phyloP scores from a whole-genome alignment of 2,113 vertebrate genomes.

The Engraulis encrasicolus region DNA sequence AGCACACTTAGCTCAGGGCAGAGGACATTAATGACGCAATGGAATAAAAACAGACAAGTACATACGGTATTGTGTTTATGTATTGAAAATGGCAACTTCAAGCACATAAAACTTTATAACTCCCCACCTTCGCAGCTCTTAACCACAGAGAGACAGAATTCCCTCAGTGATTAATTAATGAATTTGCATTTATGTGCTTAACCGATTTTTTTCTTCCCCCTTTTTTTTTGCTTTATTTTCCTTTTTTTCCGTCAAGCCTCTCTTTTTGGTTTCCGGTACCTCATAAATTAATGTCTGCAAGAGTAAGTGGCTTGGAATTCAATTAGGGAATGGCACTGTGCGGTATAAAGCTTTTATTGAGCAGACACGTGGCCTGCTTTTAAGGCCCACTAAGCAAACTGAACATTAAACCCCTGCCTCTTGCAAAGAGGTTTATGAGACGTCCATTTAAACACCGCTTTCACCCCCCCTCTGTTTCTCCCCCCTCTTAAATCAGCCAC shows the following conservation, averaged over 20 bases:
- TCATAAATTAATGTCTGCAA: conserved; percentile 62
- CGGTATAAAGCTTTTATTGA: conserved; percentile 59
- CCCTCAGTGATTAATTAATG: conserved; percentile 70
- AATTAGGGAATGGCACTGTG: conserved; percentile 62
- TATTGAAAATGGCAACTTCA: conserved; percentile 52
- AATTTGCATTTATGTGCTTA: conserved; percentile 66
- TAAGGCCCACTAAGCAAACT: conserved; percentile 64
- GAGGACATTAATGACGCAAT: not conserved
- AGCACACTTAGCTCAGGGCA: not conserved
- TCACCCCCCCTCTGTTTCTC: not conserved
- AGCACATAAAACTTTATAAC: conserved; percentile 62
- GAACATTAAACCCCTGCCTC: conserved; percentile 51
- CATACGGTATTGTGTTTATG: conserved; percentile 54
- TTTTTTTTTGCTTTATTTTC: not conserved
- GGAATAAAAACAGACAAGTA: not conserved
- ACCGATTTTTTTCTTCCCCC: conserved; percentile 53
- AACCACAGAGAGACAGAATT: conserved; percentile 51
- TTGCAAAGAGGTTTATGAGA: conserved; percentile 51
- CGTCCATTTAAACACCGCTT: conserved; percentile 51
- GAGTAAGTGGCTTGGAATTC: conserved; percentile 57
- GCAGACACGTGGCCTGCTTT: conserved; percentile 50
- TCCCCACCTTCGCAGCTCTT: conserved; percentile 53
- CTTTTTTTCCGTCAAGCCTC: conserved; percentile 23
- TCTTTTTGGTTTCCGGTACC: conserved; percentile 37
- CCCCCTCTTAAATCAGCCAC: not conserved